phyloP scores from a whole-genome alignment of 2,888 invertebrate species.

The Stictocephala bisonia region DNA sequence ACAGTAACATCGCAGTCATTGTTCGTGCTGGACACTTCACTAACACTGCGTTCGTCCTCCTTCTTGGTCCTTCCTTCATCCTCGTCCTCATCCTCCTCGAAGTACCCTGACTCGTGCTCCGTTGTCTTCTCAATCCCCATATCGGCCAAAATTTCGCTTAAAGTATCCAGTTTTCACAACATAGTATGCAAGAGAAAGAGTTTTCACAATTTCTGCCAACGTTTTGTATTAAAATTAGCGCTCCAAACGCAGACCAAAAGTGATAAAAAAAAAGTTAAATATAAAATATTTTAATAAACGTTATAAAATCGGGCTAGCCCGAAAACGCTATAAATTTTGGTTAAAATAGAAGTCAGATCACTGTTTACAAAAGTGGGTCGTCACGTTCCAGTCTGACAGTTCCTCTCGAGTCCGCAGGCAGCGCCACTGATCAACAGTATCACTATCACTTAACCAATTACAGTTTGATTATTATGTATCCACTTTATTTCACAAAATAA shows the following conservation, averaged over 20 bases:
- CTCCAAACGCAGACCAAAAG: too few species aligned
- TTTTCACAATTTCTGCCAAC: too few species aligned
- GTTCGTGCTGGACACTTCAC: constrained; percentile 15
- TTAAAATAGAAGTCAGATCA: constrained; percentile 5
- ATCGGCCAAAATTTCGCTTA: too few species aligned
- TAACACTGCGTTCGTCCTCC: constrained; percentile 16
- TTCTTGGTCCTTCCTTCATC: constrained; percentile 38
- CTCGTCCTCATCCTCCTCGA: constrained; percentile 72
- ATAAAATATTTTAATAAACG: too few species aligned
- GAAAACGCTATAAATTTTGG: too few species aligned
- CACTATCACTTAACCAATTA: background rate
- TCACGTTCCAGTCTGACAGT: constrained; percentile 27
- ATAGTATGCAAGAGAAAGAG: too few species aligned
- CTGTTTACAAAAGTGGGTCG: constrained; percentile 39
- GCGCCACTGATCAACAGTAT: background rate
- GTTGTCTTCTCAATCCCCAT: constrained; percentile 75
- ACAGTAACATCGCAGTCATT: constrained; percentile 20
- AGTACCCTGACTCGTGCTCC: constrained; percentile 86
- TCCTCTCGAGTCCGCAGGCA: background rate
- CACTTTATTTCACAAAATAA: too few species aligned
- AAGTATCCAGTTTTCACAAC: too few species aligned
- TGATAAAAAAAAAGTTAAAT: too few species aligned
- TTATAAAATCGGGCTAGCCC: too few species aligned
- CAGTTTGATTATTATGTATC: too few species aligned
- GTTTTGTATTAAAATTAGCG: too few species aligned